phyloP scores from a whole-genome alignment of 2,888 invertebrate genomes.

The Chymomyza amoena region DNA sequence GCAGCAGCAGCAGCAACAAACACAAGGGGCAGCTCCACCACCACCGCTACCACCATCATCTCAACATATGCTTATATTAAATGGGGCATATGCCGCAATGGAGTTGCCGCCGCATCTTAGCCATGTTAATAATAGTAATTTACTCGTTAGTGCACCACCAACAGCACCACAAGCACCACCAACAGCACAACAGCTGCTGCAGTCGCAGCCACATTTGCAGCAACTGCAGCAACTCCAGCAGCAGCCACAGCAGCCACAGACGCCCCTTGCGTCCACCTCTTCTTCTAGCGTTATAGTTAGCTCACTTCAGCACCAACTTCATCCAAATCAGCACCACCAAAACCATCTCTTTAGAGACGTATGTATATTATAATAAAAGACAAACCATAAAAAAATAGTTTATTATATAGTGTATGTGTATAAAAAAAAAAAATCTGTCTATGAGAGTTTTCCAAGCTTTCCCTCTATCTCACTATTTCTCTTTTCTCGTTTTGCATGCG shows the following conservation, averaged over 20 bases:
- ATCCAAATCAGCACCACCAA: constrained; percentile 79
- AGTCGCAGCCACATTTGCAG: constrained; percentile 41
- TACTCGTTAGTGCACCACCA: constrained; percentile 49
- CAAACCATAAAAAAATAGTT: not conserved
- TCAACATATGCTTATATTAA: constrained; percentile 67
- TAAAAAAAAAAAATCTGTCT: no score
- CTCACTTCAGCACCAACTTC: constrained; percentile 79
- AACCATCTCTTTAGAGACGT: constrained; percentile 79
- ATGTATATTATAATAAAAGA: constrained; percentile 72
- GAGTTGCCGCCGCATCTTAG: constrained; percentile 37
- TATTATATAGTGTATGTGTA: not conserved
- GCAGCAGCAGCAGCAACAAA: constrained; percentile 28
- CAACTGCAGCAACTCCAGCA: constrained; percentile 39
- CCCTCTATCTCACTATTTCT: not conserved
- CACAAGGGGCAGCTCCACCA: not conserved
- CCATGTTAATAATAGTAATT: constrained; percentile 35
- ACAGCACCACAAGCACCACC: constrained; percentile 14
- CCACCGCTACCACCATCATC: constrained; percentile 30
- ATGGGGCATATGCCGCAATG: constrained; percentile 47
- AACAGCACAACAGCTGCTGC: constrained; percentile 38
- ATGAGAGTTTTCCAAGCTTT: not conserved
- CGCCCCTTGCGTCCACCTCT: constrained; percentile 21
- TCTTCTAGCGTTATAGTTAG: constrained; percentile 77
- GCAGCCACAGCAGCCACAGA: constrained; percentile 29
- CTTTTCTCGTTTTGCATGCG: not conserved